phyloP scores from a whole-genome alignment of 2,113 vertebrate species.

The Ailurus styani region DNA sequence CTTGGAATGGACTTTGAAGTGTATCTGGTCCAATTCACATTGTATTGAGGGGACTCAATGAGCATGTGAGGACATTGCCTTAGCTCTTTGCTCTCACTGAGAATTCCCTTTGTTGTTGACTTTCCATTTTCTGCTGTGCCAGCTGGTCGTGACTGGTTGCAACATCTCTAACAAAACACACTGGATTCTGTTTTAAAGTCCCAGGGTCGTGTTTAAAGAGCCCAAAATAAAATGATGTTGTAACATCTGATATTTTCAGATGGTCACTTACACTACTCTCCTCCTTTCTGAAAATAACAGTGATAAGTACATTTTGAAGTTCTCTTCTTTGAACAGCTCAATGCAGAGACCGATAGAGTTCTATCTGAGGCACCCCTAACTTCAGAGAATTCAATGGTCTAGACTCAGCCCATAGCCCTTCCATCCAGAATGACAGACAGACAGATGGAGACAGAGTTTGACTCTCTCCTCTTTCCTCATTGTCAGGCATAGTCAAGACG shows the following conservation, averaged over 20 bases:
- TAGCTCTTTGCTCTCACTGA: background rate
- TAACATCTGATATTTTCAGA: slow-evolving; percentile 44
- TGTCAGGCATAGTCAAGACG: background rate
- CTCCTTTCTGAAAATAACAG: slow-evolving; percentile 41
- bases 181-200: slow-evolving; percentile 34
- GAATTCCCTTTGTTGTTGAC: background rate
- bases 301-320: slow-evolving; percentile 4
- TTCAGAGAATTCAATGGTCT: background rate
- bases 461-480: background rate
- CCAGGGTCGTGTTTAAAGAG: background rate
- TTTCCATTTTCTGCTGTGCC: slow-evolving; percentile 43
- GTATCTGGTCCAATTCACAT: background rate
- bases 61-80: background rate
- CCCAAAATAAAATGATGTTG: slow-evolving; percentile 54
- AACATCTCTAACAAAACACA: background rate
- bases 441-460: background rate
- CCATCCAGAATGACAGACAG: background rate
- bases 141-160: slow-evolving; percentile 44
- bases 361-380: background rate
- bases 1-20: background rate
- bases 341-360: background rate
- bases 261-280: background rate
- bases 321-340: background rate
- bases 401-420: background rate
- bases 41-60: background rate